Percentiles rank a stretch among this genome's conserved stretches.
Conservation (phyloP, 1,140 invertebrate genomes). For the Lucilia sericata region DNA sequence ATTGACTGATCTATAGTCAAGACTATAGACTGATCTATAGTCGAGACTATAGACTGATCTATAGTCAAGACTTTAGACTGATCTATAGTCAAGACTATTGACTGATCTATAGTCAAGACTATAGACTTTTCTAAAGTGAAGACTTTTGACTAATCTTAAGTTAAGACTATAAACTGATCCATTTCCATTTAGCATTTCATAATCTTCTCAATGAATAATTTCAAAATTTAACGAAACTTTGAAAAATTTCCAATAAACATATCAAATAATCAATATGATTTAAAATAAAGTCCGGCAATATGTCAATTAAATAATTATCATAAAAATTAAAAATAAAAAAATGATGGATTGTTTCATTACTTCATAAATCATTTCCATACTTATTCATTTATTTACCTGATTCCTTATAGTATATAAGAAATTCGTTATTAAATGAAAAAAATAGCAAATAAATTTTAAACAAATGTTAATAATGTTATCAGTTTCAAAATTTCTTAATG, state of each 20-base stretch:
- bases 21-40: too few species aligned
- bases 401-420: not conserved
- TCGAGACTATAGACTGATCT: too few species aligned
- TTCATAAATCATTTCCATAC: not conserved
- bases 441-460: not conserved
- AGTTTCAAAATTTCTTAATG: not conserved
- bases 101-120: too few species aligned
- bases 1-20: too few species aligned
- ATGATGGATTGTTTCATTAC: slow-evolving; percentile 29
- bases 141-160: too few species aligned
- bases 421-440: not conserved
- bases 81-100: too few species aligned
- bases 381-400: not conserved
- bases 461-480: not conserved
- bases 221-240: not conserved
- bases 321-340: not conserved
- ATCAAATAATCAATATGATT: not conserved
- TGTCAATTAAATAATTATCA: slow-evolving; percentile 40
- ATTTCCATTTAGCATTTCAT: too few species aligned
- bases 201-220: not conserved
- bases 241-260: not conserved
- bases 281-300: not conserved
- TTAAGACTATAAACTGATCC: too few species aligned
- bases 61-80: too few species aligned
- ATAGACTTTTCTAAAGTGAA: too few species aligned